phyloP scores from a whole-genome alignment of 2,888 invertebrate species.

The Nomada lathburiana region DNA sequence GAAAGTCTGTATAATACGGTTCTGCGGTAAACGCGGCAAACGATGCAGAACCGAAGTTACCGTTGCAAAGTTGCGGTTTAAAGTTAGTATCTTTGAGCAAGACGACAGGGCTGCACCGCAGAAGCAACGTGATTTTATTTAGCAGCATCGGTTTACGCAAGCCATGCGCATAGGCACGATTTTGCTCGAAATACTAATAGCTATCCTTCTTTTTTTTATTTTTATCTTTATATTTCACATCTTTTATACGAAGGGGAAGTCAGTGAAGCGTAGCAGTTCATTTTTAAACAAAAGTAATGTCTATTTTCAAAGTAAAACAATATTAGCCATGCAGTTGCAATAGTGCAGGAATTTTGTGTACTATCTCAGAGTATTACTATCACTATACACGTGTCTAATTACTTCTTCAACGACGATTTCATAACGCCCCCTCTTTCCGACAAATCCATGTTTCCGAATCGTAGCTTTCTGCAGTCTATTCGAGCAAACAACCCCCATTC shows the following conservation, averaged over 20 bases:
- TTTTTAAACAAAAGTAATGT: no score
- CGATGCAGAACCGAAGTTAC: constrained; percentile 43
- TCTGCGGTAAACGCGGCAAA: constrained; percentile 25
- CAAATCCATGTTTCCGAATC: not conserved
- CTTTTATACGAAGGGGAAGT: not conserved
- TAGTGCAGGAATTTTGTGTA: no score
- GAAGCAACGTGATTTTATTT: constrained; percentile 32
- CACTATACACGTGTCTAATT: no score
- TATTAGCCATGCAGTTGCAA: no score
- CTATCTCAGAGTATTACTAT: no score
- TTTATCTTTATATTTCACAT: constrained; percentile 5
- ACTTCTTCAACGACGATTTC: no score
- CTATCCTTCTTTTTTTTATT: not conserved
- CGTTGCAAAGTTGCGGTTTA: constrained; percentile 10
- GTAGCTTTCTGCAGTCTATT: not conserved
- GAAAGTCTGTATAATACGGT: constrained; percentile 16
- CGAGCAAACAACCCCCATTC: not conserved
- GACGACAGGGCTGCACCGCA: not conserved
- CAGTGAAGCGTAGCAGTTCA: not conserved
- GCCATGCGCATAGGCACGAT: not conserved
- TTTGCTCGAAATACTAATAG: constrained; percentile 4
- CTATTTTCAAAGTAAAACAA: no score
- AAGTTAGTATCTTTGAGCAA: constrained; percentile 39
- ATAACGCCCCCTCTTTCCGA: no score
- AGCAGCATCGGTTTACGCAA: not conserved